Evolutionary conservation across 2,888 invertebrate species (phyloP), one percentile per base, ranked within the genome.

Genomic region (Lepeophtheirus nordmannii): DNA sequence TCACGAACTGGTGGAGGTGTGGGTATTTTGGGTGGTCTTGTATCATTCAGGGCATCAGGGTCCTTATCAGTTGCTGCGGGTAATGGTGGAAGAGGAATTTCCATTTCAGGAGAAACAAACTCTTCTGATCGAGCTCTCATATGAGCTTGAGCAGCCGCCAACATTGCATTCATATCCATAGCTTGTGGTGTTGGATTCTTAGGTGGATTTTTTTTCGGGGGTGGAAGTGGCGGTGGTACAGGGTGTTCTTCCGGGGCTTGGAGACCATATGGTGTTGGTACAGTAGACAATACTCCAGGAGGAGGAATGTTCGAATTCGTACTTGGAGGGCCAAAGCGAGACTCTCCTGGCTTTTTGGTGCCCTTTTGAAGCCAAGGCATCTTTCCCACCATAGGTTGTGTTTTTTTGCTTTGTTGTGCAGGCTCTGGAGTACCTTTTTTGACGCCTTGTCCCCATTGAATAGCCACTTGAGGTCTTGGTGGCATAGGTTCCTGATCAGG

Each of bases 101-200:
- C 63, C 9, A n/a, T 60, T 22, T 63, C 20, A 5, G 20, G 56
- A 10, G 46, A 23, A 37, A 22, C 20, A 10, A 22, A 22, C 22
- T 63, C 56, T 56, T 46, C 56, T 22, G 22, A 22, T 10, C 56
- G 53, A 1, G 63, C 56, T 17, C 22, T 46, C 63, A 63, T 63
- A 23, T 63, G 63, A 17, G 53, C 56, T 30, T 63, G n/a, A 20
- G 63, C 63, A 12, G 63, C 63, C 14, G 63, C 63, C 20, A 63
- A 12, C 20, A 63, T 63, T 41, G n/a, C 53, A 9, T n/a, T 46
- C 46, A 63, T 63, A 37, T 63, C 63, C 53, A 63, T 38, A 37
- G 22, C 22, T 17, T 17, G 10, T 10, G 63, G 63, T 10, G 63
- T 63, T 1, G 63, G 63, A 30, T 63, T 63, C 23, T 63, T 63